Evolutionary conservation across 2,888 invertebrate genomes (phyloP).

Genomic region (Pilophorus perplexus): DNA sequence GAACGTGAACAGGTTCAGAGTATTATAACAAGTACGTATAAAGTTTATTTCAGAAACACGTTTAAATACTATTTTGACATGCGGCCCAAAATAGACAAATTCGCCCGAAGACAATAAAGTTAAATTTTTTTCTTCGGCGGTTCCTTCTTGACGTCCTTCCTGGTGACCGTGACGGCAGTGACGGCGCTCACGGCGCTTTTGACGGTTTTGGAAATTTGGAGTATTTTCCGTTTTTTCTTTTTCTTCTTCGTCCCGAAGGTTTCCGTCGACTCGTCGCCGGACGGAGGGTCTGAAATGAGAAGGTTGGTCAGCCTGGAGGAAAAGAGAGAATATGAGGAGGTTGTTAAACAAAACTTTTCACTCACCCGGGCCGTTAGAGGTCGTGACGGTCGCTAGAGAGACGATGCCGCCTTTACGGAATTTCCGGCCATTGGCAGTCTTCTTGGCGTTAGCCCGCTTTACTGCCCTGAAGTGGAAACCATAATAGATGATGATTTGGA

Average conservation of each 20-base stretch:
- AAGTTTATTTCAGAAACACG: no score
- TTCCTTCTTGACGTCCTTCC: slow-evolving; percentile 25
- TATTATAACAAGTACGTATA: no score
- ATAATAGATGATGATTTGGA: no score
- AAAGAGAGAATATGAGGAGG: background rate
- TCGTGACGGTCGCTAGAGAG: slow-evolving; percentile 55
- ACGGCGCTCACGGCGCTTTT: slow-evolving; percentile 46
- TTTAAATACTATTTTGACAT: no score
- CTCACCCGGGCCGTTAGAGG: slow-evolving; percentile 40
- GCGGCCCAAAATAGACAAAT: no score
- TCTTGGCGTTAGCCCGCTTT: background rate
- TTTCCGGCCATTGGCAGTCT: slow-evolving; percentile 46
- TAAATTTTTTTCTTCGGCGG: slow-evolving; percentile 27
- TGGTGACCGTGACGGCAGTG: slow-evolving; percentile 36
- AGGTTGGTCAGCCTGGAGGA: background rate
- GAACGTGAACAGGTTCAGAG: no score
- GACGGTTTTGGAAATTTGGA: slow-evolving; percentile 45
- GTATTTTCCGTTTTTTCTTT: slow-evolving; percentile 56
- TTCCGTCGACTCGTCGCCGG: slow-evolving; percentile 51
- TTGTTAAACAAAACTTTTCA: background rate
- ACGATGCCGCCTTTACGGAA: slow-evolving; percentile 63
- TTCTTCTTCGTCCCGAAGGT: slow-evolving; percentile 50
- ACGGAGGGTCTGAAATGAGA: slow-evolving; percentile 47
- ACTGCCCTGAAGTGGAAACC: background rate
- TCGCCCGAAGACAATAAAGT: no score